Evolutionary conservation across 2,888 invertebrate species (phyloP).

Genomic region (Agrochola macilenta): DNA sequence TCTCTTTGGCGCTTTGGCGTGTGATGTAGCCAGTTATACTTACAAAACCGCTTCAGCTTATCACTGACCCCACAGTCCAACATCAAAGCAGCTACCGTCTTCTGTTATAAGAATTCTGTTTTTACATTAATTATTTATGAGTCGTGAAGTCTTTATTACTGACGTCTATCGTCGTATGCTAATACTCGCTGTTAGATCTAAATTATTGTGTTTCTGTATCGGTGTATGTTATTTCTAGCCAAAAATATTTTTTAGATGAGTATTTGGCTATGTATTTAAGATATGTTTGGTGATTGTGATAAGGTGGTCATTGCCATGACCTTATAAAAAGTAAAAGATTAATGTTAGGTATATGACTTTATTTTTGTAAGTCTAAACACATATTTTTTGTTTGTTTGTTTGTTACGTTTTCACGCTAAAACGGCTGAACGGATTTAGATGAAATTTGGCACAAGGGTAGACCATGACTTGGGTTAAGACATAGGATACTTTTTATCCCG

Average conservation of each 20-base stretch:
- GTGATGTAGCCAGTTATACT: not conserved
- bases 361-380: no score
- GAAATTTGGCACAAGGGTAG: no score
- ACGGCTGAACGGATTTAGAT: no score
- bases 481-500: no score
- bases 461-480: no score
- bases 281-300: not conserved
- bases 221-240: not conserved
- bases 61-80: conserved; percentile 40
- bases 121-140: conserved; percentile 66
- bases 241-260: not conserved
- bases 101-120: conserved; percentile 63
- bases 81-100: conserved; percentile 65
- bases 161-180: conserved; percentile 54
- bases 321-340: not conserved
- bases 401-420: no score
- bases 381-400: no score
- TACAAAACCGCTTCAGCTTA: conserved; percentile 51
- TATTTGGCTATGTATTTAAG: conserved; percentile 9
- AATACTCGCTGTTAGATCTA: conserved; percentile 46
- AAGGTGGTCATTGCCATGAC: not conserved
- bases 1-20: no score
- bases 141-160: conserved; percentile 63
- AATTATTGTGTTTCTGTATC: conserved; percentile 44
- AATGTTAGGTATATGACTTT: no score